phyloP scores from a whole-genome alignment of 2,113 vertebrate genomes.

The Cyphomyrus discorhynchus region DNA sequence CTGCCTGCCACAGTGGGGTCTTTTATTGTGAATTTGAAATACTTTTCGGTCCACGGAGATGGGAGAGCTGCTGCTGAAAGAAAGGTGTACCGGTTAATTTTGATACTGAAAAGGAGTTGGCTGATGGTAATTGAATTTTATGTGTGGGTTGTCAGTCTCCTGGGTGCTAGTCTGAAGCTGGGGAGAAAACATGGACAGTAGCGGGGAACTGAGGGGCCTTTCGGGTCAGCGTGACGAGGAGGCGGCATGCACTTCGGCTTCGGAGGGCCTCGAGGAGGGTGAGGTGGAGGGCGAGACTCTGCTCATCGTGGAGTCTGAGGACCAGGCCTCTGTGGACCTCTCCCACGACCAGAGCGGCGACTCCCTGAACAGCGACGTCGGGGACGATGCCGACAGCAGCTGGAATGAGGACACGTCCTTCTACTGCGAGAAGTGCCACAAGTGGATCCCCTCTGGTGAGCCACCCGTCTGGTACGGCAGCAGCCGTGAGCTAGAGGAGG shows the following conservation, averaged over 20 bases:
- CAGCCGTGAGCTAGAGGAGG: background rate
- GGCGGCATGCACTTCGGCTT: conserved; percentile 77
- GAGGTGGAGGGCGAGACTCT: conserved; percentile 96
- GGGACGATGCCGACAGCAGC: conserved; percentile 64
- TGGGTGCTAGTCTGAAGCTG: background rate
- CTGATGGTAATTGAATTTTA: background rate
- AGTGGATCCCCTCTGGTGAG: conserved; percentile 91
- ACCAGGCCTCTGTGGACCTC: conserved; percentile 88
- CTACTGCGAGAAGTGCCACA: conserved; percentile 94
- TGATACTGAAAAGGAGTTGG: background rate
- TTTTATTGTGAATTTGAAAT: background rate
- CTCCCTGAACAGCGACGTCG: conserved; percentile 87
- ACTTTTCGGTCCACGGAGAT: background rate
- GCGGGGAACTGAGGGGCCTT: conserved; percentile 61
- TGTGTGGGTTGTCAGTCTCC: background rate
- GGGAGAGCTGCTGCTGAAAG: background rate
- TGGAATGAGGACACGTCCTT: conserved; percentile 91
- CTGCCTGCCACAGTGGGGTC: background rate
- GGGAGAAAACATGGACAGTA: conserved; percentile 68
- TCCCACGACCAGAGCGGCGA: conserved; percentile 95
- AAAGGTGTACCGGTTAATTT: background rate
- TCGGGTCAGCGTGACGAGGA: conserved; percentile 70
- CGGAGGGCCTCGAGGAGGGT: conserved; percentile 88
- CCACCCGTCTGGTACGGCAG: background rate
- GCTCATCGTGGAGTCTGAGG: conserved; percentile 88